Conservation (phyloP, 1,140 invertebrate genomes). For the Drosophila pectinifera region DNA sequence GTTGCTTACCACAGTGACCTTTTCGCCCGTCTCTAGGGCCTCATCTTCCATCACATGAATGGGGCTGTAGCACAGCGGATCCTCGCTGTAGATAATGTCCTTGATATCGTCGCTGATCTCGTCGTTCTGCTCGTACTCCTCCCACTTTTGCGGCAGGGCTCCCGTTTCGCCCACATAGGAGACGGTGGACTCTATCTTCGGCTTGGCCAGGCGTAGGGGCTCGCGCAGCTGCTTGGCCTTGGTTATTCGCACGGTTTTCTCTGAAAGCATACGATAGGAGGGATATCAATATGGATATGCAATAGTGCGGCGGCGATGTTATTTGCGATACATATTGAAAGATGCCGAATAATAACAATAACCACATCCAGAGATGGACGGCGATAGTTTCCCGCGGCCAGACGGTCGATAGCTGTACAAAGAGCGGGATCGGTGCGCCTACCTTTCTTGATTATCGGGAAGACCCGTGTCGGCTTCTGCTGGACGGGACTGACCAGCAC, state of each 20-base stretch:
- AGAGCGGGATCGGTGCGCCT: constrained; percentile 11
- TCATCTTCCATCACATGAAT: constrained; percentile 75
- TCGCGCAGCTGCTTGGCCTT: constrained; percentile 60
- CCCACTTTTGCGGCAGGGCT: constrained; percentile 72
- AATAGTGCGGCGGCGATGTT: constrained; percentile 19
- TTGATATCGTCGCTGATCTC: constrained; percentile 72
- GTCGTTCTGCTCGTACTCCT: constrained; percentile 72
- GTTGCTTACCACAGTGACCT: constrained; percentile 49
- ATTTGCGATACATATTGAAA: constrained; percentile 43
- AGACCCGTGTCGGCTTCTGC: constrained; percentile 13
- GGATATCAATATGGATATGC: not conserved
- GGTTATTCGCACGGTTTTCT: constrained; percentile 64
- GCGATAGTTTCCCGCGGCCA: constrained; percentile 73
- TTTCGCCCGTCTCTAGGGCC: constrained; percentile 47
- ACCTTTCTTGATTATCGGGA: constrained; percentile 72
- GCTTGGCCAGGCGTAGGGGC: constrained; percentile 62
- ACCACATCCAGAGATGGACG: constrained; percentile 54
- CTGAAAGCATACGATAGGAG: constrained; percentile 48
- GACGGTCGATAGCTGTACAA: constrained; percentile 51
- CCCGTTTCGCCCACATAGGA: constrained; percentile 34
- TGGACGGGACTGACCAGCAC: constrained; percentile 65
- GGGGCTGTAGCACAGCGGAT: constrained; percentile 73
- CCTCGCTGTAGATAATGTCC: constrained; percentile 74
- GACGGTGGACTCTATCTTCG: constrained; percentile 55
- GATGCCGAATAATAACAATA: constrained; percentile 22